Conservation (phyloP, 2,888 invertebrate species). For the Tanytarsus gracilentus region DNA sequence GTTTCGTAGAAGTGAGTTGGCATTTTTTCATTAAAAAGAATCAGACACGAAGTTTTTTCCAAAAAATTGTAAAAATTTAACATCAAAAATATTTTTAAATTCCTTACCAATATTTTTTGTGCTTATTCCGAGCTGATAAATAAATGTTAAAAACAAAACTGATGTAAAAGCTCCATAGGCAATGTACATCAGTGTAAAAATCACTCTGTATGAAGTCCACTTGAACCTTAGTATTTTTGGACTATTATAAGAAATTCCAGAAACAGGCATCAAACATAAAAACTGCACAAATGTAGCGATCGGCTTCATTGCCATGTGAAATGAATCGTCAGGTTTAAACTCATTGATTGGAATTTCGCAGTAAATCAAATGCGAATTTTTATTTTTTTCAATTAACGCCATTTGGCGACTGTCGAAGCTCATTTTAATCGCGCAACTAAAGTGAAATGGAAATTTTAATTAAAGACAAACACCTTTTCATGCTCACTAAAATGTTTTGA, state of each 20-base stretch:
- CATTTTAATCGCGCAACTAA: too few relatives aligned
- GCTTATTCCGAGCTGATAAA: background rate
- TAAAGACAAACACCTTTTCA: too few relatives aligned
- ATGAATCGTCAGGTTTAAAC: background rate
- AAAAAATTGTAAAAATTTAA: too few relatives aligned
- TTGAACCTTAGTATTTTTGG: conserved; percentile 42
- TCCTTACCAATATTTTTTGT: conserved; percentile 13
- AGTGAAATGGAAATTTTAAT: too few relatives aligned
- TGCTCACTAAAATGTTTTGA: too few relatives aligned
- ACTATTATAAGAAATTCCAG: conserved; percentile 43
- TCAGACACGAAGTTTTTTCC: too few relatives aligned
- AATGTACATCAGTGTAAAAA: conserved; percentile 33
- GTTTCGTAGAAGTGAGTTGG: background rate
- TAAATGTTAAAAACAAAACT: background rate
- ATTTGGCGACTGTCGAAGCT: too few relatives aligned
- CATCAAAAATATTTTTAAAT: too few relatives aligned
- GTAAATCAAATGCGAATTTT: too few relatives aligned
- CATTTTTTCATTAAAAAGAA: background rate
- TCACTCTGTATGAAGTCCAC: conserved; percentile 37
- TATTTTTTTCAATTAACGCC: too few relatives aligned
- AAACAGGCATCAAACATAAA: conserved; percentile 37
- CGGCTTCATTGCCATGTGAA: background rate
- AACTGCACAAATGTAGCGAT: conserved; percentile 2
- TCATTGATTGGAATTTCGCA: too few relatives aligned
- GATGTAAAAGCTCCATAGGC: background rate